These are phyloP conservation scores for Ceratotherium simum DNA, from an alignment of 2,113 vertebrate genomes.

Conservation along the genomic window DNA sequence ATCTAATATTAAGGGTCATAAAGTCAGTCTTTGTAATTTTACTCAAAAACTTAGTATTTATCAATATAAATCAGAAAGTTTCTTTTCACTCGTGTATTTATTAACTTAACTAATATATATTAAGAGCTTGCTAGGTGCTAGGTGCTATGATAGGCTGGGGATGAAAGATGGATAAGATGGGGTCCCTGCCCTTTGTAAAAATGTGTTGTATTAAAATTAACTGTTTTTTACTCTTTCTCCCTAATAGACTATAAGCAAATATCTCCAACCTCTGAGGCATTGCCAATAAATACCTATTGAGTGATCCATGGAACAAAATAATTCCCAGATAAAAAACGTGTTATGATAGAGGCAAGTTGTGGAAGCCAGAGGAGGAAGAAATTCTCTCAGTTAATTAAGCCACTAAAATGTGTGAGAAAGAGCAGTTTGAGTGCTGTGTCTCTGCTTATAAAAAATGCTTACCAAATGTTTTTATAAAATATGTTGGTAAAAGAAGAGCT, in stretches of 20 bases:
- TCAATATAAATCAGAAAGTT: conserved; percentile 5
- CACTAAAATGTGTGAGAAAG: neutral
- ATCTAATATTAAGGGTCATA: neutral
- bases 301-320: neutral
- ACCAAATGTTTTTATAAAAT: conserved; percentile 1
- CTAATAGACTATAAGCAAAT: neutral
- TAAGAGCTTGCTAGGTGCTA: neutral
- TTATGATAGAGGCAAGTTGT: neutral
- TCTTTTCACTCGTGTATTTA: neutral
- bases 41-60: neutral
- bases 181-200: neutral
- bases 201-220: neutral
- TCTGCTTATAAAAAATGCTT: conserved; percentile 35
- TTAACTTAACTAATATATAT: neutral
- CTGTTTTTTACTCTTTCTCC: neutral
- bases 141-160: neutral
- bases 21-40: neutral
- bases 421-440: neutral
- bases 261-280: neutral
- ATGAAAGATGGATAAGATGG: neutral
- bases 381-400: neutral
- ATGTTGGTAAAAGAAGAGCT: neutral
- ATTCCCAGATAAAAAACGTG: neutral
- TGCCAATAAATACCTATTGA: neutral
- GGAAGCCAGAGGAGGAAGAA: neutral